phyloP scores from a whole-genome alignment of 1,140 invertebrate genomes.

The Papilio aristodemus region DNA sequence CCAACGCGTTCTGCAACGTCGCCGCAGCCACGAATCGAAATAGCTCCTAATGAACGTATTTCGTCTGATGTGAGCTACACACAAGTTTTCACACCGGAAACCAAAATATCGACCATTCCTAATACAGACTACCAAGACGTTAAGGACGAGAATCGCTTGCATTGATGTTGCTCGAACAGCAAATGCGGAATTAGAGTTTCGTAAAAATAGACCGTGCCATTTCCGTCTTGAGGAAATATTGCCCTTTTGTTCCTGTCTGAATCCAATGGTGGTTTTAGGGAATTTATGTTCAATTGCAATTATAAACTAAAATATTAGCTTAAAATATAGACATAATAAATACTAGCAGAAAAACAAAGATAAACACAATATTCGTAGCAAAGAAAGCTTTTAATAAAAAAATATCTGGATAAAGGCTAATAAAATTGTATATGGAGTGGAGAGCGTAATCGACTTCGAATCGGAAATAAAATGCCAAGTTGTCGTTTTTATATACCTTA shows the following conservation, averaged over 20 bases:
- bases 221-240: constrained; percentile 70
- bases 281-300: constrained; percentile 28
- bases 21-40: constrained; percentile 43
- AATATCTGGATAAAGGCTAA: neutral
- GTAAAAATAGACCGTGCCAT: constrained; percentile 70
- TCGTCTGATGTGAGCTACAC: constrained; percentile 35
- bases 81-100: constrained; percentile 30
- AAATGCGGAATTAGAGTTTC: constrained; percentile 56
- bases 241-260: constrained; percentile 62
- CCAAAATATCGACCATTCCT: constrained; percentile 22
- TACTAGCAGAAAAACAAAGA: neutral
- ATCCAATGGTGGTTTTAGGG: constrained; percentile 34
- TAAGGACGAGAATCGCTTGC: constrained; percentile 55
- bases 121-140: constrained; percentile 35
- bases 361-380: neutral
- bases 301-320: constrained; percentile 1
- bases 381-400: neutral
- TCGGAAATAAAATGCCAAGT: neutral
- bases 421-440: neutral
- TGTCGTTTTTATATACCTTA: neutral
- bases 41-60: constrained; percentile 54
- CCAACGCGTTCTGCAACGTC: constrained; percentile 38
- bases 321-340: neutral
- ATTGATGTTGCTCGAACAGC: constrained; percentile 42
- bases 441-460: neutral